phyloP scores from a whole-genome alignment of 1,140 invertebrate genomes.

The Hestina assimilis region DNA sequence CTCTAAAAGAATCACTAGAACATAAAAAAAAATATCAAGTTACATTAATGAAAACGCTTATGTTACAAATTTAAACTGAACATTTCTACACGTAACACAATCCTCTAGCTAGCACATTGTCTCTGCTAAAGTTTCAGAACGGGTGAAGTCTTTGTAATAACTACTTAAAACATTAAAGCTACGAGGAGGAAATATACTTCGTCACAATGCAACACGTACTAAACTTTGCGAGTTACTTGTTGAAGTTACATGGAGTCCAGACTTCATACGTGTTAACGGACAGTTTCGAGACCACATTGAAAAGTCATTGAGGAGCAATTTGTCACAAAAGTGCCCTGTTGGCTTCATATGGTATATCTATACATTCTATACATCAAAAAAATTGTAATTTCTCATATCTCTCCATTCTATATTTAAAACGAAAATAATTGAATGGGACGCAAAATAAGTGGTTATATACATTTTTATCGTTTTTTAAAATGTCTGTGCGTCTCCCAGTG shows the following conservation, averaged over 20 bases:
- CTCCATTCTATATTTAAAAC: no score
- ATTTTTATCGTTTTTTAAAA: no score
- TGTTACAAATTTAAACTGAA: no score
- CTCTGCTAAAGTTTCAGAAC: conserved; percentile 8
- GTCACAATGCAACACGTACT: conserved; percentile 33
- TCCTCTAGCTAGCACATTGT: conserved; percentile 5
- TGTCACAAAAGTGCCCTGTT: conserved; percentile 31
- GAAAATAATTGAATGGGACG: no score
- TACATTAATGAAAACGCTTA: neutral
- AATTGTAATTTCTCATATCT: no score
- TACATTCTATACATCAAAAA: no score
- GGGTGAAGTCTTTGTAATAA: conserved; percentile 28
- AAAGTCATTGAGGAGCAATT: conserved; percentile 51
- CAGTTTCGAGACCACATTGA: conserved; percentile 37
- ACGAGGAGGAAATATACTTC: conserved; percentile 22
- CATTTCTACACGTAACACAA: conserved; percentile 1
- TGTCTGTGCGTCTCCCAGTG: no score
- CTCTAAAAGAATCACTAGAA: no score
- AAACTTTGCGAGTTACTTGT: conserved; percentile 34
- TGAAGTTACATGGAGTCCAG: conserved; percentile 34
- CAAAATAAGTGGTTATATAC: no score
- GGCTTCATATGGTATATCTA: conserved; percentile 4
- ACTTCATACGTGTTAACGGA: conserved; percentile 35
- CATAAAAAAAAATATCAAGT: no score
- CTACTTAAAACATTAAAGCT: conserved; percentile 33